Percentiles rank a stretch among this genome's conserved stretches.
Evolutionary conservation across 2,888 invertebrate genomes (phyloP).

Genomic region (Creontiades dilutus): DNA sequence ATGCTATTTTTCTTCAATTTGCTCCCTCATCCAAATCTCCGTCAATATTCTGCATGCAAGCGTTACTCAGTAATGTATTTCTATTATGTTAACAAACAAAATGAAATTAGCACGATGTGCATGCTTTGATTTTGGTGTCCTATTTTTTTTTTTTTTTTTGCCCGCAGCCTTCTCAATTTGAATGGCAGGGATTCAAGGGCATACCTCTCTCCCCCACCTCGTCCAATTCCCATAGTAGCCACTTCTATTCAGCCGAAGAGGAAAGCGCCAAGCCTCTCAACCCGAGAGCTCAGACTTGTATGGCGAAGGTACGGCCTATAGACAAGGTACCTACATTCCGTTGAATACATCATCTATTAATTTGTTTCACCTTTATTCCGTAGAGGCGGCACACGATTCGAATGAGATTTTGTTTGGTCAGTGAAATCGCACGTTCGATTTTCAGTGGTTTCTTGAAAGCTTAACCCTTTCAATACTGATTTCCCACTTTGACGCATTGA

Average conservation of each 20-base stretch:
- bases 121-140: not conserved
- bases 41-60: too few species aligned
- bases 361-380: not conserved
- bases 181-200: slow-evolving; percentile 70
- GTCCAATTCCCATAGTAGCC: slow-evolving; percentile 50
- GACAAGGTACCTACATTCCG: not conserved
- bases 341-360: not conserved
- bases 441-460: slow-evolving; percentile 37
- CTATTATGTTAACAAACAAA: not conserved
- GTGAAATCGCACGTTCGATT: slow-evolving; percentile 47
- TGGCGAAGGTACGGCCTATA: slow-evolving; percentile 66
- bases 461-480: not conserved
- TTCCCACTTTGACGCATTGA: too few species aligned
- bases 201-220: slow-evolving; percentile 60
- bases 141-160: not conserved
- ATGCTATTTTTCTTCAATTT: not conserved
- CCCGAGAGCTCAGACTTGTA: slow-evolving; percentile 65
- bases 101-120: not conserved
- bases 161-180: slow-evolving; percentile 67
- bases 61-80: not conserved
- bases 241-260: slow-evolving; percentile 67
- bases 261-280: slow-evolving; percentile 61
- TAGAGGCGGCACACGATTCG: not conserved
- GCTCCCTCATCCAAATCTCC: too few species aligned
- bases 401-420: not conserved